Base-by-base conservation (phyloP, 30 jellyfish, hydroid and myxozoan genomes). In the Catostylus mosaicus region DNA sequence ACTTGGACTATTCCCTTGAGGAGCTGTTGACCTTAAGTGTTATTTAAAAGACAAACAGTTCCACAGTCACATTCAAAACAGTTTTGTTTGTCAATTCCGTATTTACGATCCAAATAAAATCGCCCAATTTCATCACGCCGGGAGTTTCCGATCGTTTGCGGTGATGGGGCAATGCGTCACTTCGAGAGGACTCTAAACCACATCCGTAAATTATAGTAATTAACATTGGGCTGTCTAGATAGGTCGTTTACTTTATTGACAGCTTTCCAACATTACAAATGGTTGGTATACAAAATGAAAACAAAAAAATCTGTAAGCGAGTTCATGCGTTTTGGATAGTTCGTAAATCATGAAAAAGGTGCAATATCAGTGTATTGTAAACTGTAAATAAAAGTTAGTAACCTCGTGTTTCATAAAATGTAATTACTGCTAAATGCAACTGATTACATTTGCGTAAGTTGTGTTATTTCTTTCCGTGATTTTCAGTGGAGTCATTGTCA, bases 11-110 rank as follows among this genome's bases (percentile, higher is more conserved):
- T 8, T 50, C 63, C 26, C 63, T 50, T 50, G 63, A 27, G 63
- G 20, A 50, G 14, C 63, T 50, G 18, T 10, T 50, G 24, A 27
- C 38, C 26, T 11, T 5, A 59, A 16, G n/a, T 36, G 38, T 24
- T 59, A 37, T 27, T 59, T 59, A 59, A 24, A 59, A 23, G 8
- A 22, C 38, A 59, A 59, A 59, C 12, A 22, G 8, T n/a, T 23
- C 0, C 19, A 27, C n/a, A 20, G 11, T 59, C 26, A 22, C 24
- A 59, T 16, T 59, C 38, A 59, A 26, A 59, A 18, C 18, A 11
- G 71, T 59, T 12, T 59, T 59, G 71, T 27, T 59, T 59, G 71
- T 27, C 71, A 59, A 23, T 22, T 59, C 71, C 40, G 71, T 59
- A 59, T 59, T 59, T 59, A 59, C 71, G 71, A 22, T 22, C 71